phyloP scores from a whole-genome alignment of 1,140 invertebrate species.

The Ceratosolen solmsi region DNA sequence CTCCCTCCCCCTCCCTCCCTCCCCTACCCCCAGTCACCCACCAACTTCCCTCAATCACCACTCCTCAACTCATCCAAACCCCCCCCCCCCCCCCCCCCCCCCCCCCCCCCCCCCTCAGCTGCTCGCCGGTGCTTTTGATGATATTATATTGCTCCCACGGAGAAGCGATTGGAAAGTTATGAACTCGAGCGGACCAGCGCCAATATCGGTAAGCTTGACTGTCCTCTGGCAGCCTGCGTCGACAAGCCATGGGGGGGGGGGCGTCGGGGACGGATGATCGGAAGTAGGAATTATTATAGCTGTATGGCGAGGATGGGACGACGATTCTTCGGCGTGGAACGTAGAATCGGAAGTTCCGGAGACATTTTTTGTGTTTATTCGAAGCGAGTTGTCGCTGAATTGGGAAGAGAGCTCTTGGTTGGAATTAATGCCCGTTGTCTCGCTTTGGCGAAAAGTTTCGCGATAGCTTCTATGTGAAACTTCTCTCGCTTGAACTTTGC shows the following conservation, averaged over 20 bases:
- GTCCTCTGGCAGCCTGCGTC: not conserved
- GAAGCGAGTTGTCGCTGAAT: not conserved
- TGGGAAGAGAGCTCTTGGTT: not conserved
- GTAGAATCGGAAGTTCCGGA: not conserved
- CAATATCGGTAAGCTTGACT: constrained; percentile 21
- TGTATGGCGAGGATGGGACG: not conserved
- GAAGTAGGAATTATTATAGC: not conserved
- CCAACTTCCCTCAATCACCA: no score
- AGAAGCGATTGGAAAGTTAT: constrained; percentile 48
- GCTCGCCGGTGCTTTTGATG: no score
- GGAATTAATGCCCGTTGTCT: not conserved
- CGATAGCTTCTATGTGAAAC: not conserved
- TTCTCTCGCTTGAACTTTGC: not conserved
- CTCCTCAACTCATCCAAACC: no score
- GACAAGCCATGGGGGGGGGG: no score
- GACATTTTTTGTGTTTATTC: not conserved
- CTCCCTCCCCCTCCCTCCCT: not conserved
- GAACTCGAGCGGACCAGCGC: constrained; percentile 41
- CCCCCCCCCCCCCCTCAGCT: no score
- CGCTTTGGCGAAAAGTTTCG: not conserved
- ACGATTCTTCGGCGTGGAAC: not conserved
- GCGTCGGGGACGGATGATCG: not conserved
- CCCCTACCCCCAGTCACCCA: no score
- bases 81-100: no score
- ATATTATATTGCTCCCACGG: no score